phyloP scores from a whole-genome alignment of 2,888 invertebrate genomes.

The Dasysyrphus albostriatus region DNA sequence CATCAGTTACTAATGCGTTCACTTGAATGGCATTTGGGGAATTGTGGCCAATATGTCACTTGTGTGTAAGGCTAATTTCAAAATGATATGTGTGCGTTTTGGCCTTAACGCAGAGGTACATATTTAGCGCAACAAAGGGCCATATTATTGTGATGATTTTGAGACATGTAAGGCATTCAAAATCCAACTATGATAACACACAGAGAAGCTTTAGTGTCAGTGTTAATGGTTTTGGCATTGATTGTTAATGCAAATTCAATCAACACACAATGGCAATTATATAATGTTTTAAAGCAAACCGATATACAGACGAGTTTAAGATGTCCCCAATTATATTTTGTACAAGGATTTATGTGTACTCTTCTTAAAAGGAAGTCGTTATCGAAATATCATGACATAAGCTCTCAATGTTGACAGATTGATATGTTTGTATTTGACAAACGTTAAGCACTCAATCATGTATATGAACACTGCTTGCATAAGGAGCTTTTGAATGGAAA shows the following conservation, averaged over 20 bases:
- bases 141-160: not conserved
- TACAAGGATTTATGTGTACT: not conserved
- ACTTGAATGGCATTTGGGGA: constrained; percentile 22
- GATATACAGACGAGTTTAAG: not conserved
- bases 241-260: constrained; percentile 19
- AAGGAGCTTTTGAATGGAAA: constrained; percentile 8
- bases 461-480: not conserved
- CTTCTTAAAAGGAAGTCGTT: not conserved
- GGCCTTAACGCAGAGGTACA: not conserved
- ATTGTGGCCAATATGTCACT: constrained; percentile 29
- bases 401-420: not conserved
- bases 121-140: not conserved
- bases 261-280: constrained; percentile 6
- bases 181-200: not conserved
- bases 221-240: constrained; percentile 15
- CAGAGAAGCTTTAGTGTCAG: not conserved
- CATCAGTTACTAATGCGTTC: constrained; percentile 45
- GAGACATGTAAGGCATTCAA: constrained; percentile 3
- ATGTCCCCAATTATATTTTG: constrained; percentile 1
- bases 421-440: constrained; percentile 2
- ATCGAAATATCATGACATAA: not conserved
- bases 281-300: not conserved
- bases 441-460: not conserved
- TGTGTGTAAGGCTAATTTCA: constrained; percentile 11
- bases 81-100: constrained; percentile 6